These are phyloP conservation scores for Misgurnus anguillicaudatus DNA, from an alignment of 2,113 vertebrate species.

Conservation along the genomic window DNA sequence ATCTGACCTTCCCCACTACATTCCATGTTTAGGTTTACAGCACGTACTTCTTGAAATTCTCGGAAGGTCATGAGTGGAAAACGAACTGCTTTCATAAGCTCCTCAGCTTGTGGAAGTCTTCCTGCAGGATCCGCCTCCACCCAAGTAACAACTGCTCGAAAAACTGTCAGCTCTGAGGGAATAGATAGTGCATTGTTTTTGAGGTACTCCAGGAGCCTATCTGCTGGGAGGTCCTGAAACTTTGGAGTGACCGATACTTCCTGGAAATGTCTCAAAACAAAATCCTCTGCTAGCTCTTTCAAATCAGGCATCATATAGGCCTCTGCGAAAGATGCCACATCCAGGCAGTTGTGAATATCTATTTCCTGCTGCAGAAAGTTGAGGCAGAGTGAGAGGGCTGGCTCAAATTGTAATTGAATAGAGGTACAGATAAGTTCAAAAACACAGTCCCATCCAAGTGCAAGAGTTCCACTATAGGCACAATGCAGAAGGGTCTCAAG, in stretches of 20 bases:
- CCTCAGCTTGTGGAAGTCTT: slow-evolving; percentile 69
- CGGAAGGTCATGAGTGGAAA: slow-evolving; percentile 88
- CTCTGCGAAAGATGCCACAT: slow-evolving; percentile 76
- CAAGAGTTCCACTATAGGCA: slow-evolving; percentile 79
- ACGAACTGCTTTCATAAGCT: slow-evolving; percentile 79
- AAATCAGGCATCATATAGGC: slow-evolving; percentile 76
- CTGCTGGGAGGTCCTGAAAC: slow-evolving; percentile 80
- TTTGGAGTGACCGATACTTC: slow-evolving; percentile 75
- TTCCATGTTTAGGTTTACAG: slow-evolving; percentile 74
- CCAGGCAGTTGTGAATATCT: slow-evolving; percentile 76
- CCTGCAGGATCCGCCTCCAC: slow-evolving; percentile 72
- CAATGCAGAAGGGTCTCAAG: slow-evolving; percentile 79
- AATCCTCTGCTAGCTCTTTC: slow-evolving; percentile 74
- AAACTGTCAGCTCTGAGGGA: slow-evolving; percentile 82
- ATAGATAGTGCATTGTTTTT: slow-evolving; percentile 76
- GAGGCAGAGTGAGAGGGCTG: slow-evolving; percentile 81
- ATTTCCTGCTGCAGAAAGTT: slow-evolving; percentile 77
- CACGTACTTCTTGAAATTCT: slow-evolving; percentile 83
- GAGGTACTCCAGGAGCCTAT: slow-evolving; percentile 77
- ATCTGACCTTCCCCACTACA: slow-evolving; percentile 59
- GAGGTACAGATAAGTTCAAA: slow-evolving; percentile 80
- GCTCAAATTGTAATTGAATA: slow-evolving; percentile 83
- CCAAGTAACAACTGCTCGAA: slow-evolving; percentile 82
- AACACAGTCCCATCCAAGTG: slow-evolving; percentile 75
- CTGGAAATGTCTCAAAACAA: slow-evolving; percentile 80